Conservation (phyloP, 2,888 invertebrate species). For the Zele albiditarsus region DNA sequence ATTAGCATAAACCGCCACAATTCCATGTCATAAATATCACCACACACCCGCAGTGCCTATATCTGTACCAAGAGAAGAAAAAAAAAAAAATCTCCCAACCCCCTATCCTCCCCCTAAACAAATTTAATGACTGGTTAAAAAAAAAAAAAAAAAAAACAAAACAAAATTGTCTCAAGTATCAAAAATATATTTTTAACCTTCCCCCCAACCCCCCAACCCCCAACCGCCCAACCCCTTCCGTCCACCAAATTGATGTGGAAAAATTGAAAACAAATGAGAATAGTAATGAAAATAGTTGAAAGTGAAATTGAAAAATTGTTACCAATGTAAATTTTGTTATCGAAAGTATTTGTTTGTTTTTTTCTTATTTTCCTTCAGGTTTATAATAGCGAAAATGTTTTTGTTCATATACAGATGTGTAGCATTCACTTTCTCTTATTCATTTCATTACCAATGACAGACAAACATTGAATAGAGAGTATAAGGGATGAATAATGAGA, state of each 20-base stretch:
- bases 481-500: constrained; percentile 44
- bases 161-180: constrained; percentile 9
- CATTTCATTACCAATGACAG: constrained; percentile 45
- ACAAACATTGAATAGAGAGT: constrained; percentile 42
- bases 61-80: background rate
- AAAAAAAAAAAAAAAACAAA: background rate
- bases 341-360: too few relatives aligned
- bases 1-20: constrained; percentile 70
- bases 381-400: too few relatives aligned
- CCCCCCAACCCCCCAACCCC: background rate
- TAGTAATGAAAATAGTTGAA: too few relatives aligned
- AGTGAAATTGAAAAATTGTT: too few relatives aligned
- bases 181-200: background rate
- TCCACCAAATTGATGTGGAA: too few relatives aligned
- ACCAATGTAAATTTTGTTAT: too few relatives aligned
- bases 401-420: background rate
- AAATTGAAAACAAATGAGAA: too few relatives aligned
- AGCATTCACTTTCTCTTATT: constrained; percentile 12
- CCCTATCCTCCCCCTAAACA: too few relatives aligned
- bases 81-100: constrained; percentile 12
- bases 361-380: too few relatives aligned
- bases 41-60: constrained; percentile 33
- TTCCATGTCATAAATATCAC: constrained; percentile 60
- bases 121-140: background rate
- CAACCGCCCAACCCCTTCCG: too few relatives aligned